Conservation (phyloP, 2,797 vertebrate genomes). For the Platalea minor region DNA sequence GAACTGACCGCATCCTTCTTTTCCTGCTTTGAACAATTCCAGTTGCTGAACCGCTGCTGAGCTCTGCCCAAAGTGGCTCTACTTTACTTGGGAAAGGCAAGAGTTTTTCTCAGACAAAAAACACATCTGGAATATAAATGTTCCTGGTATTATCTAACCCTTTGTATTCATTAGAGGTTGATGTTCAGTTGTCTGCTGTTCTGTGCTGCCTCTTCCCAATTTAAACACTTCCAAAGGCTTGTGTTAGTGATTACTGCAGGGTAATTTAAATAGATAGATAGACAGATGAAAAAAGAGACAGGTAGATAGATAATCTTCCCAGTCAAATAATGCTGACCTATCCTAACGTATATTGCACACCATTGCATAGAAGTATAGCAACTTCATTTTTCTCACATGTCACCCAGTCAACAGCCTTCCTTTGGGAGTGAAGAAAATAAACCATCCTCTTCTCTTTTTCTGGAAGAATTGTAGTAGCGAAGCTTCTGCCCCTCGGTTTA, state of each 20-base stretch:
- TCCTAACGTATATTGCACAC: not conserved
- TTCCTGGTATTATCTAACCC: not conserved
- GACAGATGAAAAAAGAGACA: not conserved
- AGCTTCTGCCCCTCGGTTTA: not conserved
- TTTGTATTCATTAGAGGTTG: not conserved
- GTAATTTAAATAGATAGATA: not conserved
- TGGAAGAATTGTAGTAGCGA: rapidly evolving
- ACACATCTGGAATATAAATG: not conserved
- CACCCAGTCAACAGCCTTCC: not conserved
- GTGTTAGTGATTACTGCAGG: not conserved
- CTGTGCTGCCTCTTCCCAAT: not conserved
- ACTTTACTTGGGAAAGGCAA: not conserved
- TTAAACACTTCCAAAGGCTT: not conserved
- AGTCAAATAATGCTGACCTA: not conserved
- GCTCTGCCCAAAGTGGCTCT: not conserved
- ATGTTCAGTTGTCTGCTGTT: not conserved
- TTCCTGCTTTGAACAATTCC: not conserved
- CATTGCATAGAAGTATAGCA: not conserved
- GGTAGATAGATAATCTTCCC: not conserved
- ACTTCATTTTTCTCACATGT: not conserved
- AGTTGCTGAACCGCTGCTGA: not conserved
- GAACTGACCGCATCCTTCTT: not conserved
- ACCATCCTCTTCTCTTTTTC: not conserved
- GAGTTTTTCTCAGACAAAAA: not conserved
- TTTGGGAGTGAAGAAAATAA: not conserved